These are phyloP conservation scores for Homarus gammarus DNA, from an alignment of 2,888 invertebrate genomes.

Conservation along the genomic window DNA sequence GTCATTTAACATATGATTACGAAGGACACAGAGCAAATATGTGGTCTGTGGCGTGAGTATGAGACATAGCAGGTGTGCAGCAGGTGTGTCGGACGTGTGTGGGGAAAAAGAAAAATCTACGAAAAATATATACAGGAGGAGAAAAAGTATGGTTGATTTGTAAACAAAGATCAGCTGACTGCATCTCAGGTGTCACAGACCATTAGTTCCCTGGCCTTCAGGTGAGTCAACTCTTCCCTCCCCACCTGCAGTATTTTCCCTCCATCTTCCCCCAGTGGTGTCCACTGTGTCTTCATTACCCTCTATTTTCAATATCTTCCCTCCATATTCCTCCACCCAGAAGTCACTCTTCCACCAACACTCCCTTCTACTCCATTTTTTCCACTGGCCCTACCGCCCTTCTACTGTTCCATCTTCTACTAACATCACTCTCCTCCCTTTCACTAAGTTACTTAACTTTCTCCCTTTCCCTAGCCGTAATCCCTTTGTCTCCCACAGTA, in stretches of 20 bases:
- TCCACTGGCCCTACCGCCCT: no score
- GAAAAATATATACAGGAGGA: no score
- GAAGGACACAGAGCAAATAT: no score
- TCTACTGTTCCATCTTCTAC: neutral
- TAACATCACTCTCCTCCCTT: neutral
- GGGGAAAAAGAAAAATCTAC: no score
- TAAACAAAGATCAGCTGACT: neutral
- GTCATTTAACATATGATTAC: no score
- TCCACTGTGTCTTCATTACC: neutral
- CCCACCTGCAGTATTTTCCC: neutral
- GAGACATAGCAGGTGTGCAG: no score
- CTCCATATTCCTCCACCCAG: neutral
- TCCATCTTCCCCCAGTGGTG: neutral
- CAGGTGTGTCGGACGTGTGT: no score
- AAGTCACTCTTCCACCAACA: neutral
- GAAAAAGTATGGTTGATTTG: no score
- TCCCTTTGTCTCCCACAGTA: no score
- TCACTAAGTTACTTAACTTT: no score
- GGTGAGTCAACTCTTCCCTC: conserved; percentile 17
- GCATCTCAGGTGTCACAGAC: conserved; percentile 30
- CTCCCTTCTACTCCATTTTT: neutral
- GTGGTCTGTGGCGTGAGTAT: no score
- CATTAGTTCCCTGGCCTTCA: conserved; percentile 36
- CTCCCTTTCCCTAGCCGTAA: no score
- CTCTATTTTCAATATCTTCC: neutral